These are phyloP conservation scores for Phrynosoma platyrhinos DNA, from an alignment of 2,113 vertebrate genomes.

Conservation along the genomic window DNA sequence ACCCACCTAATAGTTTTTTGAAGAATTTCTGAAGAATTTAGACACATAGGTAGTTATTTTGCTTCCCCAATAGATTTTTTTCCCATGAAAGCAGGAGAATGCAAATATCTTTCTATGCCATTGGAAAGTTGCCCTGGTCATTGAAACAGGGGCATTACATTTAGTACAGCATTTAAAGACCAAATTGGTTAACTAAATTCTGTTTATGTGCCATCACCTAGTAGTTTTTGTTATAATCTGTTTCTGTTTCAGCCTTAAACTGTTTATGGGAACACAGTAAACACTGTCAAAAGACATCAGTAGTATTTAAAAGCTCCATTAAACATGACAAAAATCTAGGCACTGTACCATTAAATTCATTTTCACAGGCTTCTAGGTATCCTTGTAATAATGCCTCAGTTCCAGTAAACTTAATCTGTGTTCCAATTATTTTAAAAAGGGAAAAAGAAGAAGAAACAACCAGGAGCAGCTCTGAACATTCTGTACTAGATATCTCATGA, in stretches of 20 bases:
- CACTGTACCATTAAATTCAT: neutral
- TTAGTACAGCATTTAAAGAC: constrained; percentile 8
- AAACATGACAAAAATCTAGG: neutral
- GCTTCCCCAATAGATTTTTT: neutral
- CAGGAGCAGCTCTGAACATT: neutral
- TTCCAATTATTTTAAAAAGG: neutral
- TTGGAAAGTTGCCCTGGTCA: constrained; percentile 12
- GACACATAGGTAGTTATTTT: constrained; percentile 8
- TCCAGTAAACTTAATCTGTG: neutral
- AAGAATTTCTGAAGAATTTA: constrained; percentile 9
- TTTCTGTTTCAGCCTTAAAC: neutral
- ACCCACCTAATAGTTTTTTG: neutral
- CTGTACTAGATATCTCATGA: neutral
- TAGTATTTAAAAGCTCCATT: constrained; percentile 1
- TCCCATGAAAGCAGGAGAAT: constrained; percentile 1
- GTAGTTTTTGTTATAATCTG: neutral
- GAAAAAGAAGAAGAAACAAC: neutral
- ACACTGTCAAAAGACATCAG: neutral
- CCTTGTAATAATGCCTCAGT: neutral
- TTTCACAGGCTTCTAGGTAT: neutral
- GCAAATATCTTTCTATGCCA: constrained; percentile 10
- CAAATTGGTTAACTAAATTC: constrained; percentile 20
- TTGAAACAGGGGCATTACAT: constrained; percentile 1
- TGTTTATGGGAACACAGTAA: neutral
- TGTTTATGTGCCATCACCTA: neutral